Conservation (phyloP, 1,140 invertebrate species). For the roundworm (Caenorhabditis elegans) region WBcel235 BX284606.5:10587001-10587500, state of each 20-base stretch:
- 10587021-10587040: neutral
- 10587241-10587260: constrained; percentile 6
- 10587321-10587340: neutral
- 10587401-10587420: neutral
- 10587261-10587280: neutral
- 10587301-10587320: neutral
- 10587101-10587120: constrained; percentile 4
- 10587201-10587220: neutral
- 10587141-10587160: constrained; percentile 5
- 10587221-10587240: too few species aligned
- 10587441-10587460: neutral
- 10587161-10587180: neutral
- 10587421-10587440: neutral
- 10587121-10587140: constrained; percentile 23
- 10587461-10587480: neutral
- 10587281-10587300: neutral
- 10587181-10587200: constrained; percentile 18
- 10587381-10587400: neutral
- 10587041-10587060: too few species aligned
- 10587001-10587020: neutral
- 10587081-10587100: neutral
- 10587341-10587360: neutral
- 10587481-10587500: neutral
- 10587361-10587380: neutral
- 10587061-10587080: neutral